Evolutionary conservation across 2,888 invertebrate genomes (phyloP), one percentile per base, ranked within the genome.

Genomic region (Caenorhabditis virilis): DNA sequence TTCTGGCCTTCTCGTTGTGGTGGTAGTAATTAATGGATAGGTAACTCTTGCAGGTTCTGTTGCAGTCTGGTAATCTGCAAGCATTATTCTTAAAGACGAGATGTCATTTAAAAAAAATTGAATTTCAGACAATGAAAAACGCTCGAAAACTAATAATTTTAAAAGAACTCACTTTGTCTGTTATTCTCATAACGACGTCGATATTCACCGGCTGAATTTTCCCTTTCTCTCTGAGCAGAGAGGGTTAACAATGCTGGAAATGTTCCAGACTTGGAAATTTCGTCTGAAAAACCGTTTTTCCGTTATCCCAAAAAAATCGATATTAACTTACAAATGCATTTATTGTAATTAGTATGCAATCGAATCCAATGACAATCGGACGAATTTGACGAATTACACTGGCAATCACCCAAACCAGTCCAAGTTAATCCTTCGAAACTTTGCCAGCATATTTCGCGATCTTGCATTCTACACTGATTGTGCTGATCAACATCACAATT

Each of bases 291-390:
- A 20, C 27, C 18, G 15, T 48, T 22, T 25, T 53, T 41, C 16
- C n/a, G n/a, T n/a, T n/a, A n/a, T n/a, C n/a, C n/a, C n/a, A n/a
- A n/a, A n/a, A n/a, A n/a, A n/a, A n/a, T n/a, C n/a, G n/a, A n/a
- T 25, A 25, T 7, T 2, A 48, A 67, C 77, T 61, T 33, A 82
- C 79, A 82, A 22, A 82, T 82, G 67, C 82, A 82, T 55, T 82
- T 82, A 59, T 82, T 82, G 63, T 80, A 82, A 55, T 77, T 82
- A 38, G 82, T 82, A 47, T 80, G 81, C 38, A 82, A 66, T 11
- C 81, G 68, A 47, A 82, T 82, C 82, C 82, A 82, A 50, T 82
- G 82, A 46, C 82, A 82, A 58, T 82, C 82, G 20, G 76, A 76
- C 2, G 70, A 63, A 38, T 78, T 75, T 43, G 69, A 69, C 23